These are phyloP conservation scores for human (Homo sapiens) DNA, from an alignment of 2,113 vertebrate genomes.

Conservation along the genomic window GRCh38 chr16:72834501-72835000, in stretches of 20 bases:
- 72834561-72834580: neutral
- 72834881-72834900: slow-evolving; percentile 56
- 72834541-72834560: neutral
- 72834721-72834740: neutral
- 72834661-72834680: neutral
- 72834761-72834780: slow-evolving; percentile 8
- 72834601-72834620: neutral
- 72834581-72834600: neutral
- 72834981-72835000: slow-evolving; percentile 45
- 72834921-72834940: slow-evolving; percentile 11
- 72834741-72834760: neutral
- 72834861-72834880: slow-evolving; percentile 56
- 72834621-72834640: neutral
- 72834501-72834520: neutral
- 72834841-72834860: neutral
- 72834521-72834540: neutral
- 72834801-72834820: slow-evolving; percentile 65
- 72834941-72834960: neutral
- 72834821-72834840: neutral
- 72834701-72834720: neutral
- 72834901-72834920: slow-evolving; percentile 64
- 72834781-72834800: slow-evolving; percentile 52
- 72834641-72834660: slow-evolving; percentile 36
- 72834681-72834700: neutral
- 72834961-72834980: slow-evolving; percentile 36